Base-by-base conservation (phyloP, 2,113 vertebrate genomes). In the Columba livia region DNA sequence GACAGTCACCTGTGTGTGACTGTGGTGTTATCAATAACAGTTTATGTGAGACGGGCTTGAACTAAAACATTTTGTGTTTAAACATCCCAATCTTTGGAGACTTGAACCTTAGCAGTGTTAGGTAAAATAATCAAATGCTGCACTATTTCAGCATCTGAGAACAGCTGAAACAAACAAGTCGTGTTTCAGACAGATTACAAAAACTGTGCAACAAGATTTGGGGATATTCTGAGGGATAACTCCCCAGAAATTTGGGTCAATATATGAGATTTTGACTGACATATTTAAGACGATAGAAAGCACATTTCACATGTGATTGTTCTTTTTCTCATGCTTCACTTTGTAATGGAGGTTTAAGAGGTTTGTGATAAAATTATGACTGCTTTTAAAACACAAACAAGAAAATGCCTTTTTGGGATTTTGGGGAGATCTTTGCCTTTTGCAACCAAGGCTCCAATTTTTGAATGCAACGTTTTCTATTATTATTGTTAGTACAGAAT, bases 21-120 rank as follows among this genome's bases (percentile, higher is more conserved):
- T 44, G 32, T 77, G 56, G 56, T 93, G 51, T 88, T 93, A 96
- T 91, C 85, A 96, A 71, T 91, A 94, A 80, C 64, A 90, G 51
- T 74, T 88, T 91, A 36, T 66, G 32, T 85, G 79, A 93, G 47
- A 91, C n/a, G 34, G 42, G 15, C 47, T 85, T 78, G 75, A 79
- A 83, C 25, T 66, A 54, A 95, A 88, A 48, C 12, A 34, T 70
- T 83, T 79, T 90, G 20, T 29, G 74, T 96, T 88, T 83, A 93
- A 93, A 78, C 56, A 80, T 80, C 18, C 32, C 85, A 72, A 73
- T 58, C 44, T 83, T 70, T 19, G 12, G 51, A 48, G 34, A 80
- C 48, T 9, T 54, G 11, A 54, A 78, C 70, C 57, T 25, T 60
- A 65, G n/a, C 24, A 75, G 48, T 65, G 50, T 58, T 80, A 77